A percentile compares a stretch with the other conserved stretches of the same genome.
Evolutionary conservation across 2,888 invertebrate genomes (phyloP).

Genomic region (Caenorhabditis angaria): DNA sequence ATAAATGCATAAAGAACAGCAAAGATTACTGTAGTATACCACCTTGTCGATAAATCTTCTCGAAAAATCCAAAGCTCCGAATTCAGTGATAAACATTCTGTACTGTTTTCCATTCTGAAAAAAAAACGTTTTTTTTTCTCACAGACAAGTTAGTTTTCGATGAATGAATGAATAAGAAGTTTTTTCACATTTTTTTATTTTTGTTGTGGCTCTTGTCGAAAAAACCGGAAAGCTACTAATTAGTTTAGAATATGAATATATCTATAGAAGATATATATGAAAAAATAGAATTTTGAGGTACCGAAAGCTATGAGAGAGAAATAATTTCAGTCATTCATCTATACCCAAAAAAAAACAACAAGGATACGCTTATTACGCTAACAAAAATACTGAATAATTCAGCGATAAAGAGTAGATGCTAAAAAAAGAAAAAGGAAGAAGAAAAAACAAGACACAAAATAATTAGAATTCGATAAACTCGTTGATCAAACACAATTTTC

Average conservation of each 20-base stretch:
- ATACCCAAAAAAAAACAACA: neutral
- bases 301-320: neutral
- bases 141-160: neutral
- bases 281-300: neutral
- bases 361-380: neutral
- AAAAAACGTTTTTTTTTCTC: neutral
- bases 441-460: neutral
- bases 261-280: neutral
- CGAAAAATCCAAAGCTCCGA: conserved; percentile 65
- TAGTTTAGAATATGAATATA: neutral
- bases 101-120: conserved; percentile 62
- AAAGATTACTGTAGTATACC: conserved; percentile 60
- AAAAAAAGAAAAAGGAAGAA: neutral
- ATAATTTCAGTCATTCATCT: neutral
- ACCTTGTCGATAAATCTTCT: conserved; percentile 50
- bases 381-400: conserved; percentile 1
- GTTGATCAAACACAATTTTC: too few species aligned
- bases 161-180: neutral
- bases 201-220: neutral
- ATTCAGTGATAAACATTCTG: conserved; percentile 65
- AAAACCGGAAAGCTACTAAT: neutral
- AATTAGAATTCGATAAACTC: too few species aligned
- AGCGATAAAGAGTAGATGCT: neutral
- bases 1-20: conserved; percentile 64
- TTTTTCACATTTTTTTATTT: conserved; percentile 1